A percentile compares a stretch with the other conserved stretches of the same genome.
phyloP scores from a whole-genome alignment of 2,113 vertebrate genomes.

The Genyomyrus donnyi region DNA sequence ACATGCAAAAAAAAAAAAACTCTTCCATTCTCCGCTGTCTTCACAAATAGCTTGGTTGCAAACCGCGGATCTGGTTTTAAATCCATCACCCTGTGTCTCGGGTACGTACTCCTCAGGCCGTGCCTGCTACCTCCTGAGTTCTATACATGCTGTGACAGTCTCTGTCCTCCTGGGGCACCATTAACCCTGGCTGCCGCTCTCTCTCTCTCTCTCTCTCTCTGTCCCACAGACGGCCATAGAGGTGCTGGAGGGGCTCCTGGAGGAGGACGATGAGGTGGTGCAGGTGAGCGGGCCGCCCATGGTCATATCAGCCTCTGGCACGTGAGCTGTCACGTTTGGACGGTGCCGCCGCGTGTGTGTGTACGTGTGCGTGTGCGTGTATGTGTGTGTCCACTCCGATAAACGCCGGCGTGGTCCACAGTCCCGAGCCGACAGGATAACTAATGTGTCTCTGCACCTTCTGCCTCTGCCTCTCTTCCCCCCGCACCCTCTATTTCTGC shows the following conservation, averaged over 20 bases:
- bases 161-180: neutral
- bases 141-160: neutral
- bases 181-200: neutral
- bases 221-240: slow-evolving; percentile 57
- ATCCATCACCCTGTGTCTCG: neutral
- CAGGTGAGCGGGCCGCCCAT: slow-evolving; percentile 50
- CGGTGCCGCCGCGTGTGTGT: neutral
- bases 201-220: slow-evolving; percentile 14
- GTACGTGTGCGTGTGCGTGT: neutral
- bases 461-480: no score
- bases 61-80: neutral
- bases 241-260: slow-evolving; percentile 64
- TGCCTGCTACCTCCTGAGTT: neutral
- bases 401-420: no score
- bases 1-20: neutral
- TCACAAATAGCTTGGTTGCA: neutral
- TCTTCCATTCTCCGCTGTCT: neutral
- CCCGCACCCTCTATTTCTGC: no score
- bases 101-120: neutral
- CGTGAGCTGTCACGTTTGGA: no score
- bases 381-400: neutral
- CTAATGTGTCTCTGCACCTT: neutral
- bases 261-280: slow-evolving; percentile 71
- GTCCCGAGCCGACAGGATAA: neutral
- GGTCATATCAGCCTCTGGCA: neutral